Evolutionary conservation across 2,888 invertebrate genomes (phyloP), one percentile per base, ranked within the genome.

Genomic region (Noctuana brunneofusca): DNA sequence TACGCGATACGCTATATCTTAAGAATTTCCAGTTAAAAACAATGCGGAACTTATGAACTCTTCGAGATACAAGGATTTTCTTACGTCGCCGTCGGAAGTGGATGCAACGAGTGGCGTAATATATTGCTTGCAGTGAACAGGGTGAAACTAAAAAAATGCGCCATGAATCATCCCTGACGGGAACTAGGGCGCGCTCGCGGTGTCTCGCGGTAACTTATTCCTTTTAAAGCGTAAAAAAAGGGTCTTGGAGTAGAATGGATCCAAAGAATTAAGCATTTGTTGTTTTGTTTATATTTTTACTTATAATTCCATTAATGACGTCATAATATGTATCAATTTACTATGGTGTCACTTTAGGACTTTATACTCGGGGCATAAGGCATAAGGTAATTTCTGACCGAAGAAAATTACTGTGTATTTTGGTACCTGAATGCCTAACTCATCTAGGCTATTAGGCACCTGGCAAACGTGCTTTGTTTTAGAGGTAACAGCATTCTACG

Each of bases 61-160:
- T 38, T 27, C 35, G 58, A 52, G 54, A 41, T 52, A 58, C 41
- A 41, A 43, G 41, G 58, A 50, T 58, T 58, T 50, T 41, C 18
- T 50, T 38, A 16, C 41, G 41, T 18, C 43, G 48, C 8, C 41
- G 41, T 18, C 43, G 48, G 30, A 32, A 41, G 18, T 20, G 52
- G 38, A 41, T 41, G 41, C 59, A 59, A 43, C 41, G 11, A 32
- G 41, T 58, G n/a, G 53, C 43, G 22, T 59, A 46, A 54, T 60
- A 60, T 60, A 48, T 53, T 54, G 24, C 60, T 60, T 60, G 54
- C 54, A 57, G 22, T 35, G 48, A 60, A 48, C 53, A 59, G 35
- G 48, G n/a, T 14, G 22, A 16, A 53, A 59, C 22, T 53, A 54
- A 54, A 60, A 54, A 54, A 35, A 32, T 20, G 11, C 18, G 24